These are phyloP conservation scores for Taeniopygia guttata DNA, from an alignment of 2,797 vertebrate species.

Conservation along the genomic window DNA sequence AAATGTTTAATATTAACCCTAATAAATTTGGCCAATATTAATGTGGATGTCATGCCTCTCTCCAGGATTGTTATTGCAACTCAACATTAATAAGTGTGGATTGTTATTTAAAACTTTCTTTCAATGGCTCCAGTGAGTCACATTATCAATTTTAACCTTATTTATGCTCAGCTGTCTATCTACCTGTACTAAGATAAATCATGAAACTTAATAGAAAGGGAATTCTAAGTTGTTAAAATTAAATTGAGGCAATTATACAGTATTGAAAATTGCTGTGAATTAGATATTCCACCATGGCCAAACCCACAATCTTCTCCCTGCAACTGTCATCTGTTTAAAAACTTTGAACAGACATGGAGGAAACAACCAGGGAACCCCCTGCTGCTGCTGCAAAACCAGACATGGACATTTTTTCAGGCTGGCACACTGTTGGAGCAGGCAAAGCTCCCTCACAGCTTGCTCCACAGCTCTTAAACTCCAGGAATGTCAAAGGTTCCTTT, in stretches of 20 bases:
- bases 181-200: slow-evolving; percentile 1
- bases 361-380: background rate
- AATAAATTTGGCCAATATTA: slow-evolving; percentile 3
- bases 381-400: background rate
- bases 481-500: background rate
- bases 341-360: background rate
- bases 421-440: background rate
- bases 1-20: background rate
- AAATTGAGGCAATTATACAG: background rate
- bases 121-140: background rate
- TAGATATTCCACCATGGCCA: background rate
- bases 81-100: background rate
- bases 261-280: background rate
- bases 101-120: slow-evolving; percentile 11
- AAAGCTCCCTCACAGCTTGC: background rate
- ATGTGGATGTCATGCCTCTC: background rate
- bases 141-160: slow-evolving; percentile 5
- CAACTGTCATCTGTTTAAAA: background rate
- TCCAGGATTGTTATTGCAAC: background rate
- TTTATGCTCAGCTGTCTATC: background rate
- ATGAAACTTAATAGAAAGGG: background rate
- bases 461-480: background rate
- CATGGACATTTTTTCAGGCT: background rate
- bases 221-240: slow-evolving; percentile 5
- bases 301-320: background rate